Percentiles rank a stretch among this genome's conserved stretches.
These are phyloP conservation scores for Amphipyra berbera DNA, from an alignment of 2,888 invertebrate species.

Conservation along the genomic window DNA sequence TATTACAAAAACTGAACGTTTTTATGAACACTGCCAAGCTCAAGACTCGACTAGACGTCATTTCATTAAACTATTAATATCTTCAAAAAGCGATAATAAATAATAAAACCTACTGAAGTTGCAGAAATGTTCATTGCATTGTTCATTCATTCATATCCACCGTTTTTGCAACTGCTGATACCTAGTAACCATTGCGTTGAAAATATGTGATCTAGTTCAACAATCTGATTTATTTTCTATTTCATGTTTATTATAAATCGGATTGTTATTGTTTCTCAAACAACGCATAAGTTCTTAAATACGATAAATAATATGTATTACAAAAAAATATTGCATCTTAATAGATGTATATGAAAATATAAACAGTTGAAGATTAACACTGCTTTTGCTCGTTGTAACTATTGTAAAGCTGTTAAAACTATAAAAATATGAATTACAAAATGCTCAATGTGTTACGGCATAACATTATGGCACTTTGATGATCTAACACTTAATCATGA, in stretches of 20 bases:
- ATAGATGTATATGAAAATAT: conserved; percentile 59
- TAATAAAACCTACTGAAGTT: conserved; percentile 55
- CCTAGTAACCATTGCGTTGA: conserved; percentile 47
- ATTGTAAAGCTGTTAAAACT: conserved; percentile 53
- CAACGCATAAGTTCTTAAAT: conserved; percentile 56
- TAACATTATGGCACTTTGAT: conserved; percentile 69
- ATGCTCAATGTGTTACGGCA: conserved; percentile 60
- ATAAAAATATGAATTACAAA: conserved; percentile 65
- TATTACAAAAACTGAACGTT: conserved; percentile 26
- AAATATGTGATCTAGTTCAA: conserved; percentile 50
- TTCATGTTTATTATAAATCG: conserved; percentile 49
- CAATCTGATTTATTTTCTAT: conserved; percentile 53
- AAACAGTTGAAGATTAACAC: conserved; percentile 62
- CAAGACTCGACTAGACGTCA: conserved; percentile 48
- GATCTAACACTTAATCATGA: conserved; percentile 85
- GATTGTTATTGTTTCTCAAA: conserved; percentile 50
- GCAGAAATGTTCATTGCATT: conserved; percentile 38
- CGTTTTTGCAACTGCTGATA: conserved; percentile 41
- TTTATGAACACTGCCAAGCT: conserved; percentile 67
- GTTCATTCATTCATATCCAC: conserved; percentile 51
- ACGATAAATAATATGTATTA: conserved; percentile 53
- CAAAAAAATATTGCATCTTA: conserved; percentile 57
- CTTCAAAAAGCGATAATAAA: conserved; percentile 58
- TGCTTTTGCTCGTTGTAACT: conserved; percentile 50
- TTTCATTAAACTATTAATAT: conserved; percentile 53